A percentile compares a stretch with the other conserved stretches of the same genome.
Evolutionary conservation across 1,140 invertebrate species (phyloP).

Genomic region (Pissodes strobi): DNA sequence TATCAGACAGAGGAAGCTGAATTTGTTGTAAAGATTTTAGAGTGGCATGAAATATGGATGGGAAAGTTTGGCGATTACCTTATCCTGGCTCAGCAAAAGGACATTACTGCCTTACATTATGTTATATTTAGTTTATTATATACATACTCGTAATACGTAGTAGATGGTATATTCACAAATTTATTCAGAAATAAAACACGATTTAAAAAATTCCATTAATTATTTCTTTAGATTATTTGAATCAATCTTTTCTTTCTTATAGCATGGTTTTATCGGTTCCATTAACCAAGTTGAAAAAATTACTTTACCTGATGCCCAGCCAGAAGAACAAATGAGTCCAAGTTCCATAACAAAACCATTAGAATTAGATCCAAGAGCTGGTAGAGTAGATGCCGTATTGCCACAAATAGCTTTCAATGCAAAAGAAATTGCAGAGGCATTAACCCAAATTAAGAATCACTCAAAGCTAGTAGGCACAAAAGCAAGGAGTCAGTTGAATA

Average conservation of each 20-base stretch:
- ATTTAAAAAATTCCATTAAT: too few species aligned
- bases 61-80: too few species aligned
- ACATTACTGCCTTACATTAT: background rate
- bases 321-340: too few species aligned
- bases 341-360: too few species aligned
- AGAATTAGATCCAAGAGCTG: constrained; percentile 81
- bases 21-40: too few species aligned
- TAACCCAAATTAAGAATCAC: constrained; percentile 57
- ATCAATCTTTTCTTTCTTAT: too few species aligned
- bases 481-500: constrained; percentile 59
- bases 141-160: too few species aligned
- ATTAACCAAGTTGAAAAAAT: constrained; percentile 67
- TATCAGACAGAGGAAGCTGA: too few species aligned
- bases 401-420: constrained; percentile 70
- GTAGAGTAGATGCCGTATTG: constrained; percentile 73
- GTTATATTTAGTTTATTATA: too few species aligned
- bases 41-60: too few species aligned
- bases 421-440: constrained; percentile 56
- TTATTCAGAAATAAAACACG: background rate
- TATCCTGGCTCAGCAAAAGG: too few species aligned
- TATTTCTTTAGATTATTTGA: too few species aligned
- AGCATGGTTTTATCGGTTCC: constrained; percentile 71
- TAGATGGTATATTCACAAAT: background rate
- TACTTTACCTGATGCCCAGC: constrained; percentile 58
- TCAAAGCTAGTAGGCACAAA: constrained; percentile 56